Evolutionary conservation across 1,140 invertebrate species (phyloP).

Genomic region (Periplaneta americana): DNA sequence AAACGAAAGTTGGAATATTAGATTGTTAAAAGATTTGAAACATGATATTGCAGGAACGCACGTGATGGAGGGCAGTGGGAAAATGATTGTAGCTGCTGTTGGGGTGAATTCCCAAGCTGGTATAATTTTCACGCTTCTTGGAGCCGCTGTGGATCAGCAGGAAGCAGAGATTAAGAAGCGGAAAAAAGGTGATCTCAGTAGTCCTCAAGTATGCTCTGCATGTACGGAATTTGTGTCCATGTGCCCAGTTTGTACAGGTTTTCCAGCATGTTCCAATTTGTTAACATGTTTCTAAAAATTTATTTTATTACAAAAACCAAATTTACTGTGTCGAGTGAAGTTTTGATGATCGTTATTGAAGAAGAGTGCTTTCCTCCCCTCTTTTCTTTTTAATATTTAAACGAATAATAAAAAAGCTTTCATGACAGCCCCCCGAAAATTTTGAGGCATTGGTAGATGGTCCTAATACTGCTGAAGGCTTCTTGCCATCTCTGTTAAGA

Average conservation of each 20-base stretch:
- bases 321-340: not conserved
- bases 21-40: no score
- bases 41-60: conserved; percentile 89
- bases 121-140: conserved; percentile 97
- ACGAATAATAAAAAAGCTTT: not conserved
- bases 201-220: not conserved
- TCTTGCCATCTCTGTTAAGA: no score
- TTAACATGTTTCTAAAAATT: not conserved
- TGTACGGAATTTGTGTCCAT: not conserved
- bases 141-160: conserved; percentile 89
- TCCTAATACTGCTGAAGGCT: not conserved
- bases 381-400: not conserved
- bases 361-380: not conserved
- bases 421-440: no score
- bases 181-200: conserved; percentile 74
- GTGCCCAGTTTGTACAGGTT: not conserved
- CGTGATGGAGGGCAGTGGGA: conserved; percentile 99
- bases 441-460: not conserved
- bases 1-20: no score
- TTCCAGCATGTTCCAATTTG: not conserved
- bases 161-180: conserved; percentile 89
- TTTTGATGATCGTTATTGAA: not conserved
- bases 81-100: conserved; percentile 97
- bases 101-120: conserved; percentile 99
- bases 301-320: not conserved